phyloP scores from a whole-genome alignment of 2,797 vertebrate species.

The Rhinoraja longicauda region DNA sequence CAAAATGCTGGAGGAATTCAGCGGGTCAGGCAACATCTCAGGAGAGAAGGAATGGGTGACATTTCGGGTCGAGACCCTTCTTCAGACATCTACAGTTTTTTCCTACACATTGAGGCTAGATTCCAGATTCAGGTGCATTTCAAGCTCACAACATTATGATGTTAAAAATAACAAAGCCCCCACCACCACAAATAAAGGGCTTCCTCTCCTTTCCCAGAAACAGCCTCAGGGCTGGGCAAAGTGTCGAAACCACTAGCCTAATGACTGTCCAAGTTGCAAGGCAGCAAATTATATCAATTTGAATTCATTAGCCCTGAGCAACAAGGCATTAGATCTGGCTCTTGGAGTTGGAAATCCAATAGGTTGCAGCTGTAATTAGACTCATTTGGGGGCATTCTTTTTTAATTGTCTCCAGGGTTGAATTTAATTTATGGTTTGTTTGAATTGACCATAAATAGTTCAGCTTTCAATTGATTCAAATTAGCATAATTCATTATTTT shows the following conservation, averaged over 20 bases:
- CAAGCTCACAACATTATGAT: background rate
- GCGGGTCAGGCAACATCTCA: too few species aligned
- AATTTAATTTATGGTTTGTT: background rate
- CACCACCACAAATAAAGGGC: background rate
- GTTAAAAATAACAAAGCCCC: background rate
- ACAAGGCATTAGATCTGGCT: background rate
- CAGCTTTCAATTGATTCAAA: background rate
- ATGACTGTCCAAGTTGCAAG: background rate
- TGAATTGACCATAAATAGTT: background rate
- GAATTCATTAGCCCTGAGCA: background rate
- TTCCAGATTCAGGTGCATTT: background rate
- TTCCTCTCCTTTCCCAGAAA: background rate
- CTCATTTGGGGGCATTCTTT: background rate
- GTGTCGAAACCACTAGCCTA: background rate
- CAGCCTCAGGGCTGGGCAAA: background rate
- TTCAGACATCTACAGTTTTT: too few species aligned
- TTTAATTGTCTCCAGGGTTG: background rate
- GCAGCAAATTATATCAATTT: background rate
- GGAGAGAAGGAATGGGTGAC: too few species aligned
- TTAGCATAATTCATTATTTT: background rate
- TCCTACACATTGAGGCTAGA: too few species aligned
- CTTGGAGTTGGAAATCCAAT: background rate
- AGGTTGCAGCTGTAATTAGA: background rate
- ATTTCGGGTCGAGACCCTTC: too few species aligned
- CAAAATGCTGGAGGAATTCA: too few species aligned